These are phyloP conservation scores for Sphaerophoria taeniata DNA, from an alignment of 2,888 invertebrate species.

Conservation along the genomic window DNA sequence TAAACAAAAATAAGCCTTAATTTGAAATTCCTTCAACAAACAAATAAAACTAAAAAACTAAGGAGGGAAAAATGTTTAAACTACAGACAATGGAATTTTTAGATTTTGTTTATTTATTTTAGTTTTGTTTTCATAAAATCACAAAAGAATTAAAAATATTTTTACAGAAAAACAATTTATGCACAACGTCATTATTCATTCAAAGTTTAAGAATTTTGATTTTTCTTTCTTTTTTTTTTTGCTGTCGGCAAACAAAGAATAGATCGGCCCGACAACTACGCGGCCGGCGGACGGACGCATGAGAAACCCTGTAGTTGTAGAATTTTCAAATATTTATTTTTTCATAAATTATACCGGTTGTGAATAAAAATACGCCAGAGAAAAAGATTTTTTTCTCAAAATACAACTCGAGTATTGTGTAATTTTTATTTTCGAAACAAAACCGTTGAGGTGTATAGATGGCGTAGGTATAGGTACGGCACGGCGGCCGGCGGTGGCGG, in stretches of 20 bases:
- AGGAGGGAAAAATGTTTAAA: no score
- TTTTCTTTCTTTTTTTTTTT: slow-evolving; percentile 28
- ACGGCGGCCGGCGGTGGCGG: not conserved
- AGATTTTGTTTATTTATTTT: slow-evolving; percentile 32
- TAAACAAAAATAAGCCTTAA: no score
- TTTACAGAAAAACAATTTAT: slow-evolving; percentile 41
- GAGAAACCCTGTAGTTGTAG: not conserved
- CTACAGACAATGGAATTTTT: slow-evolving; percentile 52
- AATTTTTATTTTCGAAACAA: slow-evolving; percentile 37
- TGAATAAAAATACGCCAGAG: slow-evolving; percentile 57
- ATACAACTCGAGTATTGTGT: slow-evolving; percentile 32
- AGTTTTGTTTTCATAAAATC: slow-evolving; percentile 14
- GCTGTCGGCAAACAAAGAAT: no score
- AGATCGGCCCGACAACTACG: slow-evolving; percentile 1
- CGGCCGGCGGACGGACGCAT: not conserved
- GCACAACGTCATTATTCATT: slow-evolving; percentile 69
- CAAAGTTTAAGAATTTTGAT: slow-evolving; percentile 63
- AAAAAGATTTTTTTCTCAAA: slow-evolving; percentile 26
- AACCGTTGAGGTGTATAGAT: not conserved
- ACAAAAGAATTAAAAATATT: slow-evolving; percentile 34
- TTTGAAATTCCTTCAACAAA: no score
- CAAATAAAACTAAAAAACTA: no score
- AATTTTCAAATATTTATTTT: slow-evolving; percentile 22
- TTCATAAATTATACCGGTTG: slow-evolving; percentile 63
- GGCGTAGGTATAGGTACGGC: no score